Base-by-base conservation (phyloP, 2,888 invertebrate species). In the Drosophila helvetica region DNA sequence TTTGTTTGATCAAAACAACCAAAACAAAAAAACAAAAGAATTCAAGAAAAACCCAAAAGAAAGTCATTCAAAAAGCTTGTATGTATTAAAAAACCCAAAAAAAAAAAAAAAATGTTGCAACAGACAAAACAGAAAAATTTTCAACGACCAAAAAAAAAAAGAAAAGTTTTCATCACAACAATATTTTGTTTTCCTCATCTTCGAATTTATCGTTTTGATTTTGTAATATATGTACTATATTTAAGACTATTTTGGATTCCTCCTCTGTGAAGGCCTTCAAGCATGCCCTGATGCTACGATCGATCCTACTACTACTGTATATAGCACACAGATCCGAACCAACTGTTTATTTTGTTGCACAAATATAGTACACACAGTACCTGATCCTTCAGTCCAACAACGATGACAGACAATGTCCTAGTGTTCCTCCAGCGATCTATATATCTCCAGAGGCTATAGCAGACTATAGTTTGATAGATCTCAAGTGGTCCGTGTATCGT, bases 331-430 rank as follows among this genome's bases (percentile, higher is more conserved):
- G 76, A 81, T 81, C 84, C 69, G 47, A 70, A 68, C 33, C 71
- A 83, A 66, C 62, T 72, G 65, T 84, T 77, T 65, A 55, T 50
- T 68, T 70, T 77, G 38, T 54, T 77, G 85, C 80, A 80, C 80
- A 45, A 55, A 60, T 55, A 22, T 0, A 5, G 22, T 5, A 68
- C 27, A 33, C 22, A 27, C n/a, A 7, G 27, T 27, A 27, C 68
- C 63, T 30, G 1, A 15, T 38, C 15, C 38, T n/a, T 15, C 25
- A 30, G 22, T 45, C 42, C 18, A 58, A 52, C 6, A 7, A 42
- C 54, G 18, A 46, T n/a, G n/a, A 45, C 47, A 51, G 19, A 45
- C 8, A 15, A n/a, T 38, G 7, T 38, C 38, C 38, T n/a, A 38
- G 38, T 38, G 38, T n/a, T n/a, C 38, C 61, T 47, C 47, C 22